Conservation (phyloP, 2,113 vertebrate species). For the Myxocyprinus asiaticus region DNA sequence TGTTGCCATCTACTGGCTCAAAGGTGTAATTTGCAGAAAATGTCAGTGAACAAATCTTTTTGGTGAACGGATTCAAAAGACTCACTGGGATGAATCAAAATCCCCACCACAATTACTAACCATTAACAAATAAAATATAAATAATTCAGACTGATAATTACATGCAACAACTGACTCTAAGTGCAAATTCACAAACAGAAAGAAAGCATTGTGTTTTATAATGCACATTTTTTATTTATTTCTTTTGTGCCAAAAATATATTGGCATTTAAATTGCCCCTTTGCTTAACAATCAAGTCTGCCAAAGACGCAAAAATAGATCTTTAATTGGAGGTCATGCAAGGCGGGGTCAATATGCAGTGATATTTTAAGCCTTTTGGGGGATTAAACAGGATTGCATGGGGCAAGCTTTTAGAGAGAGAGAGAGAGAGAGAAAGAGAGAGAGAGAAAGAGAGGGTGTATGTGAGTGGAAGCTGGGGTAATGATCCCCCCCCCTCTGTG, state of each 20-base stretch:
- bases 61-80: too few species aligned
- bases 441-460: too few species aligned
- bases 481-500: slow-evolving; percentile 35
- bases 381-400: not conserved
- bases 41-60: too few species aligned
- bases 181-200: not conserved
- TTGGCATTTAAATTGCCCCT: slow-evolving; percentile 60
- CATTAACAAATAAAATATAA: not conserved
- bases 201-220: not conserved
- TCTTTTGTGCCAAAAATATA: slow-evolving; percentile 41
- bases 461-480: slow-evolving; percentile 52
- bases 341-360: slow-evolving; percentile 56
- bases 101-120: not conserved
- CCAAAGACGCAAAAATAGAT: slow-evolving; percentile 57
- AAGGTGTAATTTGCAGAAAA: too few species aligned
- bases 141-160: not conserved
- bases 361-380: slow-evolving; percentile 65
- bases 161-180: not conserved
- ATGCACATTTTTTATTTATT: slow-evolving; percentile 32
- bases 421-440: too few species aligned
- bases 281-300: slow-evolving; percentile 57
- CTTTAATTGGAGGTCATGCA: slow-evolving; percentile 34
- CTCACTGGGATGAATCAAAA: too few species aligned
- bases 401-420: slow-evolving; percentile 21
- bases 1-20: too few species aligned